Conservation (phyloP, 1,140 invertebrate genomes). For the Temnothorax longispinosus region DNA sequence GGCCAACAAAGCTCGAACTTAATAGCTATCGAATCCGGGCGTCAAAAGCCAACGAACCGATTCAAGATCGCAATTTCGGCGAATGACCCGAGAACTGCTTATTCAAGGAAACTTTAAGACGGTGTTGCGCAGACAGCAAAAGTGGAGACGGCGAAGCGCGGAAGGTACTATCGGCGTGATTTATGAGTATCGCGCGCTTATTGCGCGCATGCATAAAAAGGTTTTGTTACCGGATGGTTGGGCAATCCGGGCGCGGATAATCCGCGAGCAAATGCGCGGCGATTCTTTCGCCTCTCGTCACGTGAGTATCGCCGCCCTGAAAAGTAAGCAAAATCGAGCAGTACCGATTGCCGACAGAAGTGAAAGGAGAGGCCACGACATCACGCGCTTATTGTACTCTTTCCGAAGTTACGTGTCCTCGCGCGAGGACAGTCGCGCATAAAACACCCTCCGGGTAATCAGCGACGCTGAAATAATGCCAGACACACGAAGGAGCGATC, state of each 20-base stretch:
- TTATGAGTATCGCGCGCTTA: constrained; percentile 36
- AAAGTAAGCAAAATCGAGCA: constrained; percentile 17
- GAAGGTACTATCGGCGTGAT: constrained; percentile 31
- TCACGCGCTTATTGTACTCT: not conserved
- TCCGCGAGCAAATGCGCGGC: constrained; percentile 21
- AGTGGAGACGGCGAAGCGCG: not conserved
- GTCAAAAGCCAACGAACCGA: constrained; percentile 7
- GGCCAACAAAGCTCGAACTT: not conserved
- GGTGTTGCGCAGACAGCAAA: constrained; percentile 1
- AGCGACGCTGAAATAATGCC: constrained; percentile 29
- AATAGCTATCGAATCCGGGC: constrained; percentile 3
- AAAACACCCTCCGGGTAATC: constrained; percentile 32
- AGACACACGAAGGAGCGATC: constrained; percentile 16
- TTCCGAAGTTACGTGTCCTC: constrained; percentile 35
- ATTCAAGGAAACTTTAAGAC: not conserved
- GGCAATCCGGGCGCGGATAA: constrained; percentile 28
- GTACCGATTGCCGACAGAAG: constrained; percentile 1
- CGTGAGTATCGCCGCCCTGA: not conserved
- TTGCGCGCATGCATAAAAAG: constrained; percentile 9
- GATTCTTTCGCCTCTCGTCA: constrained; percentile 33
- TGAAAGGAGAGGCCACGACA: constrained; percentile 27
- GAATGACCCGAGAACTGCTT: constrained; percentile 17
- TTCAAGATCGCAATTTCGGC: constrained; percentile 40
- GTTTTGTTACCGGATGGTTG: constrained; percentile 47
- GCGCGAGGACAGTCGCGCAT: constrained; percentile 24